Evolutionary conservation across 2,113 vertebrate species (phyloP).

Genomic region (Bettongia penicillata): DNA sequence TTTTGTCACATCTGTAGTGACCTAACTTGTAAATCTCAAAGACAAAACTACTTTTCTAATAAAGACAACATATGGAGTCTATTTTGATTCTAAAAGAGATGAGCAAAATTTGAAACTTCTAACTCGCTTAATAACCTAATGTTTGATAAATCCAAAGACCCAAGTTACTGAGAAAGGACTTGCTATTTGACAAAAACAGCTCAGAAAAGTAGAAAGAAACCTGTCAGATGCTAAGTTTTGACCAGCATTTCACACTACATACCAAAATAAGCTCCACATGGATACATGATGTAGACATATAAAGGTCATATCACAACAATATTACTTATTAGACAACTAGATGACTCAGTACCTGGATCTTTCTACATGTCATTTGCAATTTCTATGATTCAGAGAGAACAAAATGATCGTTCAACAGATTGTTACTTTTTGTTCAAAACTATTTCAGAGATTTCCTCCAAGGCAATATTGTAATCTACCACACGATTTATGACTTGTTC

Average conservation of each 20-base stretch:
- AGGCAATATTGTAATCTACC: background rate
- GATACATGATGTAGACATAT: background rate
- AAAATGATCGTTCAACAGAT: background rate
- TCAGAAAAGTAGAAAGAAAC: background rate
- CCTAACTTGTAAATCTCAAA: background rate
- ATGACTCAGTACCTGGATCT: background rate
- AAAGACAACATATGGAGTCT: background rate
- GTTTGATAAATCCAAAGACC: background rate
- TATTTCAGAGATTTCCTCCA: background rate
- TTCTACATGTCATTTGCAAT: background rate
- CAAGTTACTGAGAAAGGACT: background rate
- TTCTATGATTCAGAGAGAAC: background rate
- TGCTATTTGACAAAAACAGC: background rate
- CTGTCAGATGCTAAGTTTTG: background rate
- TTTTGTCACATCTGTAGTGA: background rate
- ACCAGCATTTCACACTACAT: background rate
- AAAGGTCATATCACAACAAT: background rate
- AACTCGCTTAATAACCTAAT: background rate
- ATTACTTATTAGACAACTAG: background rate
- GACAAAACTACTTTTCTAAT: background rate
- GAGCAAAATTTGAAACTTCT: background rate
- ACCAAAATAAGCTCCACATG: background rate
- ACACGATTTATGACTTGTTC: background rate
- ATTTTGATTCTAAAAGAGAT: background rate
- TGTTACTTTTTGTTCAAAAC: background rate